Conservation (phyloP, 2,888 invertebrate species). For the Chloroclystis v-ata region DNA sequence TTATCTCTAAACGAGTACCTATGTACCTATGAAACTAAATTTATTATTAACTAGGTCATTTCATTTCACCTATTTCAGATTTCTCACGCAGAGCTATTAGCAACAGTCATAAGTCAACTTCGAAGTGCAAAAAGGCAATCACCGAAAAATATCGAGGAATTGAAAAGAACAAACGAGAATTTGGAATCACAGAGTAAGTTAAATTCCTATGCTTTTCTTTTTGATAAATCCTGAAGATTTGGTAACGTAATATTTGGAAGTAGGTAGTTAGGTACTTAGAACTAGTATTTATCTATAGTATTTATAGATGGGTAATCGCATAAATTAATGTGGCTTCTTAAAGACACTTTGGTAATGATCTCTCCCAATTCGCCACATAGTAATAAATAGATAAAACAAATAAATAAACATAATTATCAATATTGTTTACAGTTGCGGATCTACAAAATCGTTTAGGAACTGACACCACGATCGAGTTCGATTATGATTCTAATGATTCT, state of each 20-base stretch:
- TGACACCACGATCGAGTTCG: background rate
- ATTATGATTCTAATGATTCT: slow-evolving; percentile 3
- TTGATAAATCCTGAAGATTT: too few species aligned
- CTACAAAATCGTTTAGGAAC: slow-evolving; percentile 19
- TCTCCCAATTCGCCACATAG: too few species aligned
- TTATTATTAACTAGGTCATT: too few species aligned
- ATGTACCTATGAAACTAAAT: too few species aligned
- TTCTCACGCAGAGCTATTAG: slow-evolving; percentile 33
- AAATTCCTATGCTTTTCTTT: background rate
- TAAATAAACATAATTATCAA: background rate
- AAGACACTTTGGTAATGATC: too few species aligned
- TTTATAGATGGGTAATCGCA: too few species aligned
- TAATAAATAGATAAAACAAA: background rate
- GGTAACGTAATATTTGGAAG: too few species aligned
- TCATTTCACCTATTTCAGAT: slow-evolving; percentile 23
- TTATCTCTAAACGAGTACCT: too few species aligned
- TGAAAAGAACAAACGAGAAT: slow-evolving; percentile 34
- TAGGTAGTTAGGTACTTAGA: too few species aligned
- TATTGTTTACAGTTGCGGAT: slow-evolving; percentile 27
- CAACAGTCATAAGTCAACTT: slow-evolving; percentile 37
- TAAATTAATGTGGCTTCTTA: too few species aligned
- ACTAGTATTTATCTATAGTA: too few species aligned
- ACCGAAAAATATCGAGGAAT: slow-evolving; percentile 28
- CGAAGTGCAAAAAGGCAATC: slow-evolving; percentile 24
- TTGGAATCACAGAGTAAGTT: slow-evolving; percentile 39